A percentile compares a stretch with the other conserved stretches of the same genome.
Conservation (phyloP, 2,113 vertebrate species). For the zebrafish (Danio rerio) region DNA sequence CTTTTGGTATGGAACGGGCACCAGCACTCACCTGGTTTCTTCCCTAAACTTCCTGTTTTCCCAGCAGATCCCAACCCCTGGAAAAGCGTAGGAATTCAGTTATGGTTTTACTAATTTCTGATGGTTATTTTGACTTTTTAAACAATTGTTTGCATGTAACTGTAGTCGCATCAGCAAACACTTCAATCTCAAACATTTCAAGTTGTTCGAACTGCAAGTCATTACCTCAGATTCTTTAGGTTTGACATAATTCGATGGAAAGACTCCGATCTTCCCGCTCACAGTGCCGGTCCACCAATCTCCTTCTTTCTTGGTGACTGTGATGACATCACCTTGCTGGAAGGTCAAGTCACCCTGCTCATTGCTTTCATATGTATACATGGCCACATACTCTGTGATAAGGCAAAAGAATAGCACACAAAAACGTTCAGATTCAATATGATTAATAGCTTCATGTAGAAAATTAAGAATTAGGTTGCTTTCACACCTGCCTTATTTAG, state of each 20-base stretch:
- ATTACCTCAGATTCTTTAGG: constrained; percentile 93
- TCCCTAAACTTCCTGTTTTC: constrained; percentile 95
- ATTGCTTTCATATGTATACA: constrained; percentile 98
- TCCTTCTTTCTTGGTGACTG: constrained; percentile 96
- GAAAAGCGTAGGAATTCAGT: neutral
- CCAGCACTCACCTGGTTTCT: constrained; percentile 91
- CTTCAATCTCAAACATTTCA: neutral
- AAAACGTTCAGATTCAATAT: neutral
- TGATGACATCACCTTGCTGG: constrained; percentile 95
- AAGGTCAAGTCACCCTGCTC: constrained; percentile 98
- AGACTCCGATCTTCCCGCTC: constrained; percentile 92
- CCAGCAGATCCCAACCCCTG: constrained; percentile 90
- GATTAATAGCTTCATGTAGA: neutral
- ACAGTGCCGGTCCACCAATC: constrained; percentile 98
- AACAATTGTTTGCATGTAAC: neutral
- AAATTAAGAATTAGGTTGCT: no score
- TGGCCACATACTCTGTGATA: constrained; percentile 90
- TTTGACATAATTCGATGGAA: constrained; percentile 98
- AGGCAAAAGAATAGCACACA: constrained; percentile 15
- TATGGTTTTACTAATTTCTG: neutral
- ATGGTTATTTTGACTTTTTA: neutral
- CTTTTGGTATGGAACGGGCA: no score
- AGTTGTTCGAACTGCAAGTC: neutral
- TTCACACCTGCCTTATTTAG: no score
- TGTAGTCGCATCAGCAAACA: neutral